phyloP scores from a whole-genome alignment of 92 coral and sea anemone species.

The Palythoa grandis region DNA sequence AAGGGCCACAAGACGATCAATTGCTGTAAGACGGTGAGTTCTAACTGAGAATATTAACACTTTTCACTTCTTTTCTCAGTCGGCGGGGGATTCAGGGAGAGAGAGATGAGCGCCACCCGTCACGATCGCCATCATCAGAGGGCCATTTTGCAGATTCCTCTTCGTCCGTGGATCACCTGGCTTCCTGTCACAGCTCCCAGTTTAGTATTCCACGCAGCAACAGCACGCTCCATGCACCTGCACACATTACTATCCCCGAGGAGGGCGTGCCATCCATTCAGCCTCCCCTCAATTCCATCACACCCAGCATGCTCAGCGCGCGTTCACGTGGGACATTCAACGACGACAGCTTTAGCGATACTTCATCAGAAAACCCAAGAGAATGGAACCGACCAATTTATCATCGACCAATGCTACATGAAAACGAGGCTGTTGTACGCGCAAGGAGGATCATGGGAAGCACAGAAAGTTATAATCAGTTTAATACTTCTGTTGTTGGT shows the following conservation, averaged over 20 bases:
- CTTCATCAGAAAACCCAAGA: conserved; percentile 76
- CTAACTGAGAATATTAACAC: background rate
- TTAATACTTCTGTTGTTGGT: conserved; percentile 48
- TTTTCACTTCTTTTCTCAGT: background rate
- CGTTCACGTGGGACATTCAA: conserved; percentile 60
- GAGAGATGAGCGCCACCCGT: conserved; percentile 48
- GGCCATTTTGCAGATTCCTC: conserved; percentile 94
- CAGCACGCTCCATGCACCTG: conserved; percentile 62
- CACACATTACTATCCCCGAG: conserved; percentile 82
- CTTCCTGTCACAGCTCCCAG: conserved; percentile 84
- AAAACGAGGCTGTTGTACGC: conserved; percentile 59
- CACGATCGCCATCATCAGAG: conserved; percentile 90
- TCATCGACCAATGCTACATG: conserved; percentile 82
- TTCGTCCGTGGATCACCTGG: conserved; percentile 85
- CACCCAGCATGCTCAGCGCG: conserved; percentile 55
- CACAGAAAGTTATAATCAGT: conserved; percentile 52
- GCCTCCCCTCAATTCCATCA: conserved; percentile 70
- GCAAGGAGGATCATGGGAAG: conserved; percentile 65
- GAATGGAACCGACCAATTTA: conserved; percentile 78
- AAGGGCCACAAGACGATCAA: no score
- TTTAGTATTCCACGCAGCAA: conserved; percentile 90
- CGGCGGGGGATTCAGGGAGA: conserved; percentile 67
- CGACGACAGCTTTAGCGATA: conserved; percentile 82
- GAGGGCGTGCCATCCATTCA: conserved; percentile 83
- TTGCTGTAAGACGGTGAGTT: no score